A percentile compares a stretch with the other conserved stretches of the same genome.
These are phyloP conservation scores for Nesogale talazaci DNA, from an alignment of 2,113 vertebrate species.

Conservation along the genomic window DNA sequence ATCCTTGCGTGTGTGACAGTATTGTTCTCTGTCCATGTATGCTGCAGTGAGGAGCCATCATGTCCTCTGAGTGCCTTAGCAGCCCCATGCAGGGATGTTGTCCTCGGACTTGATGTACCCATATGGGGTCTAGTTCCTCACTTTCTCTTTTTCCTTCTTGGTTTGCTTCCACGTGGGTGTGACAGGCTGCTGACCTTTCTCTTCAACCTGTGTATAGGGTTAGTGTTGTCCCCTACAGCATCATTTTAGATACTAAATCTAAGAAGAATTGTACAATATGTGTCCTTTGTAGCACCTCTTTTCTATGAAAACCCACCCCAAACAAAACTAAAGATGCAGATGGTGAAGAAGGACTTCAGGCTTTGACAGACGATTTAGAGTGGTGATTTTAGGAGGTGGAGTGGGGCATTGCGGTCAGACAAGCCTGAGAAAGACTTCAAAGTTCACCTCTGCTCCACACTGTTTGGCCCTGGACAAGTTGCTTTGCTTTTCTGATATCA, in stretches of 20 bases:
- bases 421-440: not conserved
- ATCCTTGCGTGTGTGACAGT: too few species aligned
- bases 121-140: too few species aligned
- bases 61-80: too few species aligned
- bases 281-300: not conserved
- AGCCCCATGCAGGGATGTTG: too few species aligned
- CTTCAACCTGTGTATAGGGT: too few species aligned
- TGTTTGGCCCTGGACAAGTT: conserved; percentile 13
- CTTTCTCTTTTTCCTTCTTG: too few species aligned
- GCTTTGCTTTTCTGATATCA: conserved; percentile 8
- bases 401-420: not conserved
- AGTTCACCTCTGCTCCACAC: not conserved
- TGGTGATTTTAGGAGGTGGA: not conserved
- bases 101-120: too few species aligned
- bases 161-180: too few species aligned
- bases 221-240: too few species aligned
- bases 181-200: too few species aligned
- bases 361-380: not conserved
- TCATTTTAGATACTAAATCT: not conserved
- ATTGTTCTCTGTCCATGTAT: too few species aligned
- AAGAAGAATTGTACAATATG: not conserved
- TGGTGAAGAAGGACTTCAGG: not conserved
- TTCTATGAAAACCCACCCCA: conserved; percentile 15
- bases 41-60: too few species aligned
- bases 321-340: not conserved